A percentile compares a stretch with the other conserved stretches of the same genome.
These are phyloP conservation scores for Amorpha juglandis DNA, from an alignment of 2,888 invertebrate species.

Conservation along the genomic window DNA sequence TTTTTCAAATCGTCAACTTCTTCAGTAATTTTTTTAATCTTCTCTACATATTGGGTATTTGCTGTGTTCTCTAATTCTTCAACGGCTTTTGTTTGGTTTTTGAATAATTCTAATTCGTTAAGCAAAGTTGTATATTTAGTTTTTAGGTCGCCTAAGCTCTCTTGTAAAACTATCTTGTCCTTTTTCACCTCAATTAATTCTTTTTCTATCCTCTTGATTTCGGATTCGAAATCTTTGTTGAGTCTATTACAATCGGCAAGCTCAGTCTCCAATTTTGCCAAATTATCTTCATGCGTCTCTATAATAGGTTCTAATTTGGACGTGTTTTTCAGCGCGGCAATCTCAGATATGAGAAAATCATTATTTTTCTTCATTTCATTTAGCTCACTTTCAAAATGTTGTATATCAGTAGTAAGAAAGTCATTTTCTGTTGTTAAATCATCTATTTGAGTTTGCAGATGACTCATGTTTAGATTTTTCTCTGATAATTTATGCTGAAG, in stretches of 20 bases:
- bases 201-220: conserved; percentile 83
- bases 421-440: conserved; percentile 80
- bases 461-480: conserved; percentile 79
- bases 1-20: conserved; percentile 75
- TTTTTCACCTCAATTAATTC: conserved; percentile 75
- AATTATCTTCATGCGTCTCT: conserved; percentile 89
- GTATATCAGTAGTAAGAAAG: conserved; percentile 74
- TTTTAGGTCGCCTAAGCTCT: conserved; percentile 80
- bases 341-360: conserved; percentile 87
- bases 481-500: conserved; percentile 84
- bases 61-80: conserved; percentile 75
- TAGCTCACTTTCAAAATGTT: conserved; percentile 85
- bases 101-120: conserved; percentile 66
- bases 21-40: conserved; percentile 58
- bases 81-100: conserved; percentile 75
- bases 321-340: conserved; percentile 86
- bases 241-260: conserved; percentile 85
- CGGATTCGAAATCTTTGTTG: conserved; percentile 85
- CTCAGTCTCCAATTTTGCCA: conserved; percentile 86
- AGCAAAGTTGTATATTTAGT: conserved; percentile 82
- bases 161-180: conserved; percentile 77
- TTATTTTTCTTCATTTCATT: conserved; percentile 88
- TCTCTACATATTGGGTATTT: conserved; percentile 54
- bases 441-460: conserved; percentile 83
- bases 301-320: conserved; percentile 88